These are phyloP conservation scores for Chaetodon trifascialis DNA, from an alignment of 2,113 vertebrate genomes.

Conservation along the genomic window DNA sequence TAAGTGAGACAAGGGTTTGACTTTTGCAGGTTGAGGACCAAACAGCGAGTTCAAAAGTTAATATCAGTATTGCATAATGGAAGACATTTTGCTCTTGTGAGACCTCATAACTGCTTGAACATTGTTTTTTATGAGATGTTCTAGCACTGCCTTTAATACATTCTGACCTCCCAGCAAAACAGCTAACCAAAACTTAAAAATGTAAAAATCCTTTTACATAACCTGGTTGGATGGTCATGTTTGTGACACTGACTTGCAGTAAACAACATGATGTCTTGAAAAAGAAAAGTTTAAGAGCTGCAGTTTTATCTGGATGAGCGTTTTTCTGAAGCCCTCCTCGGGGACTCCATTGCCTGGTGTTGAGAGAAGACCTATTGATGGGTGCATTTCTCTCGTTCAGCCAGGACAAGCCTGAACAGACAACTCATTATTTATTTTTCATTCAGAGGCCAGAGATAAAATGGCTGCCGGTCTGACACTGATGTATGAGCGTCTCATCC, in stretches of 20 bases:
- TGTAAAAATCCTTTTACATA: too few species aligned
- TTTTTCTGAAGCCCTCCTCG: constrained; percentile 9
- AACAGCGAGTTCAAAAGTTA: not conserved
- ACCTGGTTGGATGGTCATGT: too few species aligned
- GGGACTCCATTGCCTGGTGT: constrained; percentile 21
- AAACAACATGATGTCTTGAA: not conserved
- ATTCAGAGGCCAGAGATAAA: constrained; percentile 63
- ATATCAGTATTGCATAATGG: not conserved
- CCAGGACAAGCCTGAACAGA: constrained; percentile 40
- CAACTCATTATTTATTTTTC: constrained; percentile 72
- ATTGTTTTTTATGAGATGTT: not conserved
- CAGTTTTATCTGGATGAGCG: not conserved
- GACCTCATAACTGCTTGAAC: not conserved
- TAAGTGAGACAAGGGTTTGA: constrained; percentile 21
- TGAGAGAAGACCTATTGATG: constrained; percentile 47
- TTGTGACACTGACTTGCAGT: not conserved
- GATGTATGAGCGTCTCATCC: constrained; percentile 71
- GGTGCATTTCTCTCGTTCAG: constrained; percentile 28
- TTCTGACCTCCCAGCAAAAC: too few species aligned
- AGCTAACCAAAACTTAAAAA: too few species aligned
- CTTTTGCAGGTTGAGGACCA: constrained; percentile 23
- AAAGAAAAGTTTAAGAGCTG: not conserved
- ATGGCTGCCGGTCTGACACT: constrained; percentile 69
- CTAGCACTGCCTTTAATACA: not conserved
- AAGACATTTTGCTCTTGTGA: not conserved